phyloP scores from a whole-genome alignment of 2,797 vertebrate species.

The Halcyon chelicuti region DNA sequence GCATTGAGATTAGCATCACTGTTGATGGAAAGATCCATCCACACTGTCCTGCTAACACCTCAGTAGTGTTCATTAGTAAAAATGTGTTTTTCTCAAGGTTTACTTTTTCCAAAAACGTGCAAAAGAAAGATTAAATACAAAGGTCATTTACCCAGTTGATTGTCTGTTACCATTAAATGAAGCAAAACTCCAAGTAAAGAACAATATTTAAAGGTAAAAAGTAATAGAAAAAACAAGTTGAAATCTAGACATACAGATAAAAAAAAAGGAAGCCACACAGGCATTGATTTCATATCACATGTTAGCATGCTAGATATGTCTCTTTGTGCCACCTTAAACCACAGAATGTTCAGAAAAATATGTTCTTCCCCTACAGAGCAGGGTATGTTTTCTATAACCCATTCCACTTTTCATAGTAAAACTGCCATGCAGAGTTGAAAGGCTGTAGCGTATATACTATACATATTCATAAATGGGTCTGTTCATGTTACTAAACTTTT shows the following conservation, averaged over 20 bases:
- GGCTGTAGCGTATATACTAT: not conserved
- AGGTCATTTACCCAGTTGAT: not conserved
- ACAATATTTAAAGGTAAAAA: not conserved
- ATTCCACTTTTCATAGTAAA: not conserved
- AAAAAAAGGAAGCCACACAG: not conserved
- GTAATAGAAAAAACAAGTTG: not conserved
- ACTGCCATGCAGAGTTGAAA: not conserved
- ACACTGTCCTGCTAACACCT: not conserved
- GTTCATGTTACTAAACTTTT: not conserved
- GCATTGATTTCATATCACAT: not conserved
- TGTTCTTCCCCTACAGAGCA: not conserved
- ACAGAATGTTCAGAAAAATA: not conserved
- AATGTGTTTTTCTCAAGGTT: not conserved
- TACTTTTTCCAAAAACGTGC: not conserved
- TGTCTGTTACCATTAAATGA: not conserved
- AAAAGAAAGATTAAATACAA: not conserved
- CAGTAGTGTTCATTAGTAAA: not conserved
- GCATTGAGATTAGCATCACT: not conserved
- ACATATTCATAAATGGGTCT: not conserved
- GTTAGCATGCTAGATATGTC: accelerated
- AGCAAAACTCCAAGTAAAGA: not conserved
- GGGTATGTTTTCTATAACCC: not conserved
- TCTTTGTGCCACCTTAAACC: not conserved
- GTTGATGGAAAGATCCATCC: not conserved
- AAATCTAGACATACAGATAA: not conserved